Base-by-base conservation (phyloP, 1,140 invertebrate species). In the Bombus ignitus region DNA sequence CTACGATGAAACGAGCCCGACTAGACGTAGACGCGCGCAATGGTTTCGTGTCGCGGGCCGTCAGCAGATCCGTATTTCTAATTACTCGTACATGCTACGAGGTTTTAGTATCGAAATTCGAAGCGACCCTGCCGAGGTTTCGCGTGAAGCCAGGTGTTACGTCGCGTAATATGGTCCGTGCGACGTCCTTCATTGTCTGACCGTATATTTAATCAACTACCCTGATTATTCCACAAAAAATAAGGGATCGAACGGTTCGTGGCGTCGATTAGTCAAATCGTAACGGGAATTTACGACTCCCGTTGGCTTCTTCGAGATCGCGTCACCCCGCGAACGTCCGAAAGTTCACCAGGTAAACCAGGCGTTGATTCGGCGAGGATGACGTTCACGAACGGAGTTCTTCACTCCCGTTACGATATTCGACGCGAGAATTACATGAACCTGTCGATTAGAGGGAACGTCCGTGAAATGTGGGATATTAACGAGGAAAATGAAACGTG, bases 21-120 rank as follows among this genome's bases (percentile, higher is more conserved):
- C 71, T 72, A 72, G 47, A 53, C 76, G 66, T 83, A 37, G 82
- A 39, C 53, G 37, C 37, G 76, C 57, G n/a, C 32, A 12, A 32
- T 68, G 59, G 10, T 70, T 62, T 70, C 35, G 73, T 77, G 70
- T 42, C 75, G 47, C 47, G 18, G 15, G 0, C n/a, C 28, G 35
- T 10, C n/a, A 13, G 25, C 37, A 9, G 13, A 9, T 28, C 37
- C 68, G 57, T 37, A 53, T n/a, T 83, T 70, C 74, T 83, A 78
- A 83, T 83, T 83, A 78, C 65, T 70, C 74, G 74, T 77, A 13
- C 37, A 62, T 22, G 1, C 37, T n/a, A 71, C 76, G 53, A n/a
- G 42, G 35, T 80, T 85, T 32, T 22, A 2, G 42, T 84, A 84
- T 84, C 83, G 76, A 62, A 84, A 84, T 72, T 72, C 83, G 83